Conservation (phyloP, 2,888 invertebrate genomes). For the Congeria kusceri region DNA sequence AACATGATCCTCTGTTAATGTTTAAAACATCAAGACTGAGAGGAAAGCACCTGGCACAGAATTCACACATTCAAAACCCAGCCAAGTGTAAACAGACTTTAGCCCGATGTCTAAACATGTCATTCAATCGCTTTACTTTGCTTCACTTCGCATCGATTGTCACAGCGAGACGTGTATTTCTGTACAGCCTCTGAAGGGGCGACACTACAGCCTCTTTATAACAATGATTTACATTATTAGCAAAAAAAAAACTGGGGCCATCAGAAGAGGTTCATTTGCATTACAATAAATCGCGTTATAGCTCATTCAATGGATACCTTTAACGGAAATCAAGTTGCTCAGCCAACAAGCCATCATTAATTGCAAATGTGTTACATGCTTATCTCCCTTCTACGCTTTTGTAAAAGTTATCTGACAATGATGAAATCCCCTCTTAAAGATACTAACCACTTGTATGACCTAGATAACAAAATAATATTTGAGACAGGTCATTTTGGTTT, state of each 20-base stretch:
- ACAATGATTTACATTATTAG: constrained; percentile 20
- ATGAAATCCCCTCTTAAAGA: no score
- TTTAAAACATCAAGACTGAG: constrained; percentile 6
- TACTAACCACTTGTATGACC: no score
- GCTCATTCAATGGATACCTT: constrained; percentile 38
- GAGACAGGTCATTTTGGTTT: no score
- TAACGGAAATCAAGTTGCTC: constrained; percentile 38
- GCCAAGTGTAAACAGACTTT: constrained; percentile 49
- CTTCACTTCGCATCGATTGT: constrained; percentile 34
- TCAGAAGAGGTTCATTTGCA: constrained; percentile 31
- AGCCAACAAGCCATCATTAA: constrained; percentile 16
- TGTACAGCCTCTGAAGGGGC: constrained; percentile 4
- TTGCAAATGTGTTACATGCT: no score
- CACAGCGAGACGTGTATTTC: constrained; percentile 7
- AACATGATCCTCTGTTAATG: neutral
- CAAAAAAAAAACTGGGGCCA: neutral
- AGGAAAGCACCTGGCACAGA: constrained; percentile 51
- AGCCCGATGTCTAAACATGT: constrained; percentile 47
- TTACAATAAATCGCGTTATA: constrained; percentile 32
- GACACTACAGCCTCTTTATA: constrained; percentile 10
- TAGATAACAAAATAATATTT: no score
- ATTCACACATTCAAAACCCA: constrained; percentile 61
- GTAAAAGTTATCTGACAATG: no score
- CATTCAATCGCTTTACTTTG: constrained; percentile 37
- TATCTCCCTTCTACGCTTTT: no score